Conservation (phyloP, 2,113 vertebrate species). For the Tetrax tetrax region DNA sequence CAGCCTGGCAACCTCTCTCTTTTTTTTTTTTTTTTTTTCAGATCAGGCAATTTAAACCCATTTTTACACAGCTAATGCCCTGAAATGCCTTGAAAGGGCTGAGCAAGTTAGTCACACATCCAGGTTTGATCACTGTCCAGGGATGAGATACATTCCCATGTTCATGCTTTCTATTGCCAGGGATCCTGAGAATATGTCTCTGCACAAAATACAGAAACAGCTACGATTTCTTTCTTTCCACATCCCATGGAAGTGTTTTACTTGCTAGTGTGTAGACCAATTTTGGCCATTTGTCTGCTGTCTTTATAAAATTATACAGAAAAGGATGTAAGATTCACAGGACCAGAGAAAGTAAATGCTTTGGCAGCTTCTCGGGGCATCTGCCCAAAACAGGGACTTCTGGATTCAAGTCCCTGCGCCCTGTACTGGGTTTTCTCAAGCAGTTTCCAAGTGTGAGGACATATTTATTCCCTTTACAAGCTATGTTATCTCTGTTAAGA, state of each 20-base stretch:
- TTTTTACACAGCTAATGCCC: neutral
- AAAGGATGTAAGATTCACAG: neutral
- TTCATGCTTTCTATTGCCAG: rapidly evolving
- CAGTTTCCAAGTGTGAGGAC: neutral
- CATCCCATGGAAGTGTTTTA: neutral
- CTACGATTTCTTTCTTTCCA: neutral
- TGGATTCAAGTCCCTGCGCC: neutral
- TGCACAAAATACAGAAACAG: neutral
- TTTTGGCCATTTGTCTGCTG: neutral
- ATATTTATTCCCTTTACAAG: neutral
- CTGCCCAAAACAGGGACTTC: neutral
- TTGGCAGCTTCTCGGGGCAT: neutral
- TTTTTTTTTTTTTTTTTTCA: neutral
- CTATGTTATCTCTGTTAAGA: neutral
- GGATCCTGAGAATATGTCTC: neutral
- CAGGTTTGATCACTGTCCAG: neutral
- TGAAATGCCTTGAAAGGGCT: neutral
- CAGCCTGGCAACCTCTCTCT: neutral
- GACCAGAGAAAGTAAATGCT: neutral
- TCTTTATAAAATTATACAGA: neutral
- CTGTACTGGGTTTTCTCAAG: neutral
- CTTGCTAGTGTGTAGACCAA: neutral
- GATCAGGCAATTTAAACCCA: neutral
- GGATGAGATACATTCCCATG: neutral
- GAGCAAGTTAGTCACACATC: neutral